A percentile compares a stretch with the other conserved stretches of the same genome.
Conservation (phyloP, 2,888 invertebrate species). For the Beris morrisii region DNA sequence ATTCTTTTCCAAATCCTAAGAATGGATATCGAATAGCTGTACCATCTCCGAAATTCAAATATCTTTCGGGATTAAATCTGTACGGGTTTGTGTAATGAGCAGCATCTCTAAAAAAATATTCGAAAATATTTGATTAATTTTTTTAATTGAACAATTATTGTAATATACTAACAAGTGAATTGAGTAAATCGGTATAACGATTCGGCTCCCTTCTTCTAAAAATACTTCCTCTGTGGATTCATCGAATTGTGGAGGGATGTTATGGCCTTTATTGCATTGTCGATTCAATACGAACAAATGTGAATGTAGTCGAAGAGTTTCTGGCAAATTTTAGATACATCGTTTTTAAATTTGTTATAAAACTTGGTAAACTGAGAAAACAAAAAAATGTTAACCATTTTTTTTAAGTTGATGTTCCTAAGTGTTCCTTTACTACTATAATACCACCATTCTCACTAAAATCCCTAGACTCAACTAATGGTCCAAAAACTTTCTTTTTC, state of each 20-base stretch:
- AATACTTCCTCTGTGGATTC: constrained; percentile 23
- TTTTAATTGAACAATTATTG: background rate
- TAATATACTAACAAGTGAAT: constrained; percentile 36
- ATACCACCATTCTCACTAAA: too few species aligned
- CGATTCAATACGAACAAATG: constrained; percentile 34
- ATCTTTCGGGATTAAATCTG: constrained; percentile 36
- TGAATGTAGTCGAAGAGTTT: constrained; percentile 36
- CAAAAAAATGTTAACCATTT: too few species aligned
- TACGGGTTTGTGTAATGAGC: constrained; percentile 33
- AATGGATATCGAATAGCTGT: constrained; percentile 29
- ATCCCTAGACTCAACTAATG: too few species aligned
- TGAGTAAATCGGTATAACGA: constrained; percentile 37
- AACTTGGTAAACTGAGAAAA: too few species aligned
- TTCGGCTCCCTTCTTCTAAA: constrained; percentile 28
- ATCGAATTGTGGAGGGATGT: constrained; percentile 34
- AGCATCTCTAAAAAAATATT: constrained; percentile 33
- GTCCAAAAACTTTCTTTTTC: too few species aligned
- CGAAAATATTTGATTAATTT: background rate
- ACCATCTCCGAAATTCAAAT: constrained; percentile 20
- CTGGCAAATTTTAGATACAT: constrained; percentile 21
- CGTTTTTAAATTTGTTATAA: background rate
- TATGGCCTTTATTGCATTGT: constrained; percentile 28
- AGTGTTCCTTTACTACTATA: too few species aligned
- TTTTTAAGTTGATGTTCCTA: too few species aligned
- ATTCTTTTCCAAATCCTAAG: constrained; percentile 34